phyloP scores from a whole-genome alignment of 2,888 invertebrate genomes.

The Acanthosoma haemorrhoidale region DNA sequence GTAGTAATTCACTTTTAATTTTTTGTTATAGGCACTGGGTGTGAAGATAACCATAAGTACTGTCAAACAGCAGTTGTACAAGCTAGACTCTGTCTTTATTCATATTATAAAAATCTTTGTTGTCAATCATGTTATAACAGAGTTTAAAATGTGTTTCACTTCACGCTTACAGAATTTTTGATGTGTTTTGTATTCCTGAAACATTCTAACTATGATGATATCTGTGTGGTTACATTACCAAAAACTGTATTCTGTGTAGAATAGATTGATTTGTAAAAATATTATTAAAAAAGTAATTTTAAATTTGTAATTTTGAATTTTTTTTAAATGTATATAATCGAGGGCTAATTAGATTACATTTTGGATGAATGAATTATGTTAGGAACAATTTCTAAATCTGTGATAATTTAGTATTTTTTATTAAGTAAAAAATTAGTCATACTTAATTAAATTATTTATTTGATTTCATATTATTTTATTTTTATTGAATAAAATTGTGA shows the following conservation, averaged over 20 bases:
- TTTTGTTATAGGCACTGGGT: not conserved
- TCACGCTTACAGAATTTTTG: not conserved
- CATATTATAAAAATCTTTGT: not conserved
- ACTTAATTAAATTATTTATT: constrained; percentile 2
- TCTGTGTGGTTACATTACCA: not conserved
- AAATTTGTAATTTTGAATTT: not conserved
- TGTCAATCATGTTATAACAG: not conserved
- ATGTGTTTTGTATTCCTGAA: not conserved
- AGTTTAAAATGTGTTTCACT: not conserved
- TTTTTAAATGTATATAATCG: not conserved
- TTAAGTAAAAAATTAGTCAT: constrained; percentile 1
- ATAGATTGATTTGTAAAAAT: no score
- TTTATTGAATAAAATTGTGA: not conserved
- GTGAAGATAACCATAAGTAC: not conserved
- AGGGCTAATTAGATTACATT: not conserved
- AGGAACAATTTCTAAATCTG: not conserved
- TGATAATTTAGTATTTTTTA: not conserved
- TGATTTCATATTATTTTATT: not conserved
- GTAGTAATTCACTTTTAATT: no score
- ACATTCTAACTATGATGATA: not conserved
- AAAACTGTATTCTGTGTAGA: no score
- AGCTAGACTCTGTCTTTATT: not conserved
- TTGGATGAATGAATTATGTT: no score
- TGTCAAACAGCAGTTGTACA: not conserved
- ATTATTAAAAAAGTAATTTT: not conserved